Percentiles rank a stretch among this genome's conserved stretches.
phyloP scores from a whole-genome alignment of 1,140 invertebrate genomes.

The Zaprionus ornatus region DNA sequence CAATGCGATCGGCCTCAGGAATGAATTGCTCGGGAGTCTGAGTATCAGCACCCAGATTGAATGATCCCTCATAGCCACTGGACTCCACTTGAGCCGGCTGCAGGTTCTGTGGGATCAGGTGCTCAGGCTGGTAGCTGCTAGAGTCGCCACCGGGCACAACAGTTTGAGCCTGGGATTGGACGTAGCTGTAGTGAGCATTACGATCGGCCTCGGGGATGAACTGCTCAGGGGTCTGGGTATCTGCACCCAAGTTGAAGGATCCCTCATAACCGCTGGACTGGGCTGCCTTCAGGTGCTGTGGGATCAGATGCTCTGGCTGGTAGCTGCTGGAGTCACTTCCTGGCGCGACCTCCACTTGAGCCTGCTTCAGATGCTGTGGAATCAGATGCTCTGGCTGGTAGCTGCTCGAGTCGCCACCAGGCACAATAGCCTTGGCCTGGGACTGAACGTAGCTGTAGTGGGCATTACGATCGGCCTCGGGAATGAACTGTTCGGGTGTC shows the following conservation, averaged over 20 bases:
- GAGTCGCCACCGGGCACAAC: slow-evolving; percentile 19
- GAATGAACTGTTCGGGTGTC: slow-evolving; percentile 34
- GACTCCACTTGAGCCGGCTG: neutral
- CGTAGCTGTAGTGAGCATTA: neutral
- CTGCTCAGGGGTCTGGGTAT: slow-evolving; percentile 25
- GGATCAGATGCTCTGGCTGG: slow-evolving; percentile 22
- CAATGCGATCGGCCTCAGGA: slow-evolving; percentile 23
- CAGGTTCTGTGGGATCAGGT: slow-evolving; percentile 14
- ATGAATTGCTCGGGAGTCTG: slow-evolving; percentile 41
- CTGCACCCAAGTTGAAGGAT: neutral
- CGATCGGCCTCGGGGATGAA: neutral
- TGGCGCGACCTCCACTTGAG: neutral
- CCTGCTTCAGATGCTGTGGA: neutral
- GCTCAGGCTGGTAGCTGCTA: slow-evolving; percentile 21
- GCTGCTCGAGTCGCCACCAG: slow-evolving; percentile 41
- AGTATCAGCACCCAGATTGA: slow-evolving; percentile 44
- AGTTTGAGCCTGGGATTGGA: neutral
- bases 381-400: slow-evolving; percentile 49
- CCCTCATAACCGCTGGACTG: neutral
- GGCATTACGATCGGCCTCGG: slow-evolving; percentile 21
- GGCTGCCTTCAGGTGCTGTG: neutral
- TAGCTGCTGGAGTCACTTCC: slow-evolving; percentile 19
- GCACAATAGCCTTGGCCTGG: neutral
- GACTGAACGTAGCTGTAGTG: slow-evolving; percentile 43
- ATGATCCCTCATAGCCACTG: neutral